Evolutionary conservation across 2,888 invertebrate species (phyloP), one percentile per base, ranked within the genome.

Genomic region (Clitarchus hookeri): DNA sequence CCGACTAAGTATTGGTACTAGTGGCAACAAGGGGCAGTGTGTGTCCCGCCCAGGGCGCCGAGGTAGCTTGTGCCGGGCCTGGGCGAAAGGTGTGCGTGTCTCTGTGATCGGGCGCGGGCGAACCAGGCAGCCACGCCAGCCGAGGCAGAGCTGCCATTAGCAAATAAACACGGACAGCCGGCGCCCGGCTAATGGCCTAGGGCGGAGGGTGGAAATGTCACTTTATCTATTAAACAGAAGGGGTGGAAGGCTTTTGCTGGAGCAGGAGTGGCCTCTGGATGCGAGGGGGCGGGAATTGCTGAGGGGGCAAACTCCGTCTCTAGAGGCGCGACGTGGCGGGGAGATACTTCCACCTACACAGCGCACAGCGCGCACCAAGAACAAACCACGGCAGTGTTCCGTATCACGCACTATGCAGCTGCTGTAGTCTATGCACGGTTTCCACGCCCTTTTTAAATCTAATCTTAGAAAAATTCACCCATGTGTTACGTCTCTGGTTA

Each of bases 151-250:
- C 23, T 11, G 65, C 65, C 65, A 65, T 65, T 65, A 65, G 65
- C 65, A 65, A 65, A 11, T 65, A 65, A 65, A 65, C 65, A n/a
- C 65, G 19, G 65, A 2, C 23, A 65, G 65, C 65, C 2, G 65
- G 13, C n/a, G 23, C 23, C 1, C 65, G 65, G 65, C 65, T 65
- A 65, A 65, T 65, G 65, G 65, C 65, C 65, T 25, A 6, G 82
- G 36, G 82, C 36, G 82, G 23, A 13, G 82, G 82, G 27, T 82
- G 82, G 82, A 36, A 44, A 82, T 82, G 82, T 82, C 82, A 82
- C 82, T 82, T 82, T 82, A 82, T 82, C 82, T 82, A 82, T 82
- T 82, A 82, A 82, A 82, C 82, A 82, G 27, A 82, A 82, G 82
- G 82, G 82, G 82, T 82, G 82, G 82, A 82, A 65, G 65, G 1